These are phyloP conservation scores for Beaufortia kweichowensis DNA, from an alignment of 2,113 vertebrate genomes.

Conservation along the genomic window DNA sequence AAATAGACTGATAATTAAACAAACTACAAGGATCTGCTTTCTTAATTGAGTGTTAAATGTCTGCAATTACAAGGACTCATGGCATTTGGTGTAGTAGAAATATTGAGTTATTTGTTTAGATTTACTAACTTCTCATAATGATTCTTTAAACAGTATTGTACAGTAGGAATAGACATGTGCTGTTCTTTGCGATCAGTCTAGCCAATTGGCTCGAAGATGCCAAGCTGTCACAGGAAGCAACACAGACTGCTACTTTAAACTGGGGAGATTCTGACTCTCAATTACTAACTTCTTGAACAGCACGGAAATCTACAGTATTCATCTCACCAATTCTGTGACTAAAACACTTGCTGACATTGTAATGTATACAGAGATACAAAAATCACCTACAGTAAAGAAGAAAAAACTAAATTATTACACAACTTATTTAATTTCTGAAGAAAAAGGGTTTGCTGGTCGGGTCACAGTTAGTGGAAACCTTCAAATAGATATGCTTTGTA, in stretches of 20 bases:
- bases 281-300: background rate
- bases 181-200: background rate
- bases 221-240: background rate
- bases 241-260: background rate
- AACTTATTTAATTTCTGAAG: no score
- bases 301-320: background rate
- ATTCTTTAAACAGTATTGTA: background rate
- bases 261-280: background rate
- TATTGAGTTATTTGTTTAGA: background rate
- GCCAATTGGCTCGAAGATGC: no score
- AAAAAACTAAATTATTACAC: no score
- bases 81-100: background rate
- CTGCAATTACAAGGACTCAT: background rate
- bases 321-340: background rate
- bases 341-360: no score
- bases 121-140: background rate
- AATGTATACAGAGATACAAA: no score
- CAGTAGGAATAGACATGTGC: background rate
- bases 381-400: no score
- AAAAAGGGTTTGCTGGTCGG: no score
- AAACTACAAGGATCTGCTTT: background rate
- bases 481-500: no score
- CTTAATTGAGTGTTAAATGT: constrained; percentile 20
- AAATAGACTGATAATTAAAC: constrained; percentile 27
- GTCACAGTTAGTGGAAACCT: no score